Percentiles rank a stretch among this genome's conserved stretches.
Conservation (phyloP, 1,140 invertebrate genomes). For the Manduca sexta region DNA sequence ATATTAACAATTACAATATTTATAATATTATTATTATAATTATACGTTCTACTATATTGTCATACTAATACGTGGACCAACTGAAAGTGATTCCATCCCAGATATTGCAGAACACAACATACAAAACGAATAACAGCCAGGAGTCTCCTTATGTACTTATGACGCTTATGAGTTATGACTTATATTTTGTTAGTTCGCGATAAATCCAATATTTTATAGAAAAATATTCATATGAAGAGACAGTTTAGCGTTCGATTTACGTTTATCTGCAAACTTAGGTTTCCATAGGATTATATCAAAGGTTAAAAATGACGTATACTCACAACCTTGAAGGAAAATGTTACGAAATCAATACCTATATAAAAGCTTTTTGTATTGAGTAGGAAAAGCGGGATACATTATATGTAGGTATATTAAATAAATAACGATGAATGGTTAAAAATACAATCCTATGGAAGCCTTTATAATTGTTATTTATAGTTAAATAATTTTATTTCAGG, state of each 20-base stretch:
- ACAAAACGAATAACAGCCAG: constrained; percentile 37
- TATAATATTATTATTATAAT: constrained; percentile 22
- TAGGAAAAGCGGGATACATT: no score
- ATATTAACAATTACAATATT: constrained; percentile 38
- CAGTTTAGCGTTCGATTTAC: constrained; percentile 34
- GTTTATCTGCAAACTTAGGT: constrained; percentile 20
- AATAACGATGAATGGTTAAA: background rate
- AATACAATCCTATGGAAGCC: constrained; percentile 17
- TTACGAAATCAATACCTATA: background rate
- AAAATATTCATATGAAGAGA: constrained; percentile 58
- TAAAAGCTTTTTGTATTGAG: no score
- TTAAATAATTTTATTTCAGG: background rate
- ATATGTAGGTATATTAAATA: no score
- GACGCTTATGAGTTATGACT: constrained; percentile 26
- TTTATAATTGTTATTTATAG: background rate
- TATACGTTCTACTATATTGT: constrained; percentile 57
- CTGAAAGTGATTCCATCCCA: constrained; percentile 57
- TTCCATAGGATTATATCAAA: constrained; percentile 25
- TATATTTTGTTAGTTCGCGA: constrained; percentile 32
- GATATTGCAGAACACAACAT: constrained; percentile 55
- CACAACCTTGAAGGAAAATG: constrained; percentile 16
- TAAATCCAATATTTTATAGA: constrained; percentile 59
- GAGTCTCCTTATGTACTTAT: constrained; percentile 35
- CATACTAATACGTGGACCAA: constrained; percentile 55
- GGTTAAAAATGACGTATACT: constrained; percentile 6